Evolutionary conservation across 2,113 vertebrate genomes (phyloP), one percentile per base, ranked within the genome.

Genomic region (Ctenomys sociabilis): DNA sequence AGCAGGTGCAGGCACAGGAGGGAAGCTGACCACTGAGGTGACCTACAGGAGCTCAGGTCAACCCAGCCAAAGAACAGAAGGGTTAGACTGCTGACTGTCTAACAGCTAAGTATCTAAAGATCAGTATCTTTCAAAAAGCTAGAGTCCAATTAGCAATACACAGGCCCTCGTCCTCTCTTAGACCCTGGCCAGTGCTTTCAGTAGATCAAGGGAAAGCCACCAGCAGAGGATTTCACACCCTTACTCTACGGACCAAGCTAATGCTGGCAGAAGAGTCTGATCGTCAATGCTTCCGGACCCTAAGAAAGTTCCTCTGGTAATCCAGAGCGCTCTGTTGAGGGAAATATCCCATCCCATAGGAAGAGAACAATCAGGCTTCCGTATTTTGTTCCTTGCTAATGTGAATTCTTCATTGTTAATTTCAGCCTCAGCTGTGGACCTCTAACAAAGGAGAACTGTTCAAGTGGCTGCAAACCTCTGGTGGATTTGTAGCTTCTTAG

Each of bases 371-470:
- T 30, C 8, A 0, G 70, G 12, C 54, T 59, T 45, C 77, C 78
- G 4, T 70, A 49, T 49, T 82, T 88, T 28, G 64, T 83, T 40
- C 85, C 77, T 88, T 28, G 85, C 43, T 64, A 14, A 49, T 54
- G 84, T 64, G 75, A 97, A 90, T 78, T 92, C 88, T 59, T 90
- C 85, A 2, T 87, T 78, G 94, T 90, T 77, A 45, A 57, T 92
- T 68, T 84, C 73, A 7, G 68, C 75, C 90, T 95, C 88, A 37
- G 57, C 83, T 64, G 45, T 12, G 24, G 19, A 84, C n/a, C 0
- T 0, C n/a, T 75, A 30, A 87, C 68, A 93, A 83, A 93, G 75
- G 43, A 37, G 57, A 85, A 17, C 88, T 88, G 90, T 92, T 83
- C 45, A 1, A 7, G 40, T 14, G 57, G 78, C 75, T 57, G 3